Conservation (phyloP, 1,140 invertebrate species). For the Eriosoma lanigerum region DNA sequence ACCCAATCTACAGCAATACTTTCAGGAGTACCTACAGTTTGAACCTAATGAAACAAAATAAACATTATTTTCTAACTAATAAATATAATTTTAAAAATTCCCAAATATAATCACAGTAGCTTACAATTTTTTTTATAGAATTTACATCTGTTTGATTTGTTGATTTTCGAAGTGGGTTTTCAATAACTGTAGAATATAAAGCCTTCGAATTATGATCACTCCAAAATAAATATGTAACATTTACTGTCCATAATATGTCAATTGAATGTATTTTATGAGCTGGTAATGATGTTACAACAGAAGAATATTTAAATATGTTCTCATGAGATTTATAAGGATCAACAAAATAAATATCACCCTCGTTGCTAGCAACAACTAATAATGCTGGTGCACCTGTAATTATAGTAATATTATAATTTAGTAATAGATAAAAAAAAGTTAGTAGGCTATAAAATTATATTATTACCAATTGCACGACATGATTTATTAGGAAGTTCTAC, state of each 20-base stretch:
- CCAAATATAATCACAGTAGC: not conserved
- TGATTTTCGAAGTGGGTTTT: constrained; percentile 23
- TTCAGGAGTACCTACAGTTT: constrained; percentile 65
- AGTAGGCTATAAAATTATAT: not conserved
- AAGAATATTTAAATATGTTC: constrained; percentile 43
- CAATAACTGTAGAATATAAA: constrained; percentile 37
- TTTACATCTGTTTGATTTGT: constrained; percentile 24
- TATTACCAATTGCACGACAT: constrained; percentile 53
- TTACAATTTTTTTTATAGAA: constrained; percentile 32
- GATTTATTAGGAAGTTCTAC: constrained; percentile 50
- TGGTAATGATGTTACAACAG: constrained; percentile 24
- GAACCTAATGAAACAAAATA: constrained; percentile 55
- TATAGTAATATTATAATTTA: not conserved
- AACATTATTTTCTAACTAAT: too few species aligned
- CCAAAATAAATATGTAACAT: constrained; percentile 46
- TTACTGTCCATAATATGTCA: constrained; percentile 44
- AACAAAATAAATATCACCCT: constrained; percentile 45
- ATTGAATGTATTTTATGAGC: constrained; percentile 51
- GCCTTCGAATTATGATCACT: constrained; percentile 46
- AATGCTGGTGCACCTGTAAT: constrained; percentile 48
- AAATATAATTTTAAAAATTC: too few species aligned
- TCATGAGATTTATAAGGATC: constrained; percentile 52
- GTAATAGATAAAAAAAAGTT: too few species aligned
- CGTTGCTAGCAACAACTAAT: constrained; percentile 48
- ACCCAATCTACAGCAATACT: constrained; percentile 80